Conservation (phyloP, 2,888 invertebrate species). For the Drosophila quinaria region DNA sequence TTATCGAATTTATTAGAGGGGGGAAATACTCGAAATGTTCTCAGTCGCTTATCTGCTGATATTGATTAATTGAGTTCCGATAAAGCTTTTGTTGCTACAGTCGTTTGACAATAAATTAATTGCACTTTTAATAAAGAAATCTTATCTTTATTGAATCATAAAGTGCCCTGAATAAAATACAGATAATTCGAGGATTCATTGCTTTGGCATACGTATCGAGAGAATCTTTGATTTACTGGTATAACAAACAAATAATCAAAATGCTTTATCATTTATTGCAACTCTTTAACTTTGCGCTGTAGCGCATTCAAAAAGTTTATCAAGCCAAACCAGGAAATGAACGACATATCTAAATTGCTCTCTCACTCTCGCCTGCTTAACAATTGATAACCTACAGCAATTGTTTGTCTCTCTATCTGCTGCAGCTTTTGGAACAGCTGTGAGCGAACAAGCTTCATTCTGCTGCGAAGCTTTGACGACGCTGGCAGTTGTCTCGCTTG, state of each 20-base stretch:
- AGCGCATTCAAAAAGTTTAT: constrained; percentile 23
- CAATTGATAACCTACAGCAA: constrained; percentile 34
- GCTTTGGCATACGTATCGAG: not conserved
- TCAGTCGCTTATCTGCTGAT: constrained; percentile 13
- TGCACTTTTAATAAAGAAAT: constrained; percentile 28
- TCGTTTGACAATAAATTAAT: constrained; percentile 14
- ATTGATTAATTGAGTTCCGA: not conserved
- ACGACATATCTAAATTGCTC: constrained; percentile 14
- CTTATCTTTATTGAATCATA: constrained; percentile 49
- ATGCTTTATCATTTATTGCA: not conserved
- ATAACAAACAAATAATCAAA: not conserved
- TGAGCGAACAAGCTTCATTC: constrained; percentile 50
- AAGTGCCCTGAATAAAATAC: not conserved
- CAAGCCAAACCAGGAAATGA: constrained; percentile 31
- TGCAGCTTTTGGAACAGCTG: constrained; percentile 69
- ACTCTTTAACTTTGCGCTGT: not conserved
- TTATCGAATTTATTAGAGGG: constrained; percentile 9
- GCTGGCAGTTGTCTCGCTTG: constrained; percentile 52
- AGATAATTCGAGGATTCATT: constrained; percentile 26
- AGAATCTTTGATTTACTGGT: not conserved
- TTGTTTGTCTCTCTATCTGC: constrained; percentile 11
- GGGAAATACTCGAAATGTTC: not conserved
- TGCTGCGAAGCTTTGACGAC: constrained; percentile 57
- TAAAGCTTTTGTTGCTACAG: constrained; percentile 27
- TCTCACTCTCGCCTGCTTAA: constrained; percentile 1